Base-by-base conservation (phyloP, 2,797 vertebrate genomes). In the Megalops cyprinoides region DNA sequence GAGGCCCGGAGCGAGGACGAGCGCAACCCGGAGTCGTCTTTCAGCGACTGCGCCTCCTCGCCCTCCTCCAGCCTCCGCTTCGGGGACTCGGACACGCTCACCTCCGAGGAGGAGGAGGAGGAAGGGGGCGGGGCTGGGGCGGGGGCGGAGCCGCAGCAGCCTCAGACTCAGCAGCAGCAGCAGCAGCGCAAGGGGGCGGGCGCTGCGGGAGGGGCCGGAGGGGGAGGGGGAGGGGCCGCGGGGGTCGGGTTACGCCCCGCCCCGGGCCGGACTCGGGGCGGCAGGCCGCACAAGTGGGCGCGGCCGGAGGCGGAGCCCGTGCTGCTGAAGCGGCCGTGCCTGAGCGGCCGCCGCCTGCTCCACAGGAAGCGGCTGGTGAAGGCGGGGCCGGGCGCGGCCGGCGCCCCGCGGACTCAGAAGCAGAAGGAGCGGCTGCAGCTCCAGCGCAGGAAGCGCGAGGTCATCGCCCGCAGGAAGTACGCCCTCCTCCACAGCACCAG, bases 41-140 rank as follows among this genome's bases (percentile, higher is more conserved):
- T 98, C 86, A 99, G 97, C 90, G 98, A 99, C 91, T 99, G 97
- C 87, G 95, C 96, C 48, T 99, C 98, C 82, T 99, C 98, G 0
- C 98, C 97, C 73, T 99, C 98, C 18, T 99, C 98, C 74, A 99
- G 98, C 88, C 91, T 98, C 84, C 96, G 96, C 87, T 99, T 99
- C 74, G 97, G 98, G 83, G 97, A 98, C 90, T 99, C 97, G 0
- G 98, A 99, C 90, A 99, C 97, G n/a, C 93, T 99, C 51, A 99
- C 96, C 81, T 99, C 97, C 0, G 97, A 99, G 82, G 98, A 98
- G n/a, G 98, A 99, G 53, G 96, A 83, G 88, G 18, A 90, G 88
- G 60, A 89, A 42, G 81, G 81, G 3, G 18, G 77, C 3, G 51
- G 91, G 65, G 87, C 90, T 15, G 91, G 89, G 1, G 31, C n/a